These are phyloP conservation scores for Melanotaenia parkinsoni DNA, from an alignment of 2,797 vertebrate genomes.

Conservation along the genomic window DNA sequence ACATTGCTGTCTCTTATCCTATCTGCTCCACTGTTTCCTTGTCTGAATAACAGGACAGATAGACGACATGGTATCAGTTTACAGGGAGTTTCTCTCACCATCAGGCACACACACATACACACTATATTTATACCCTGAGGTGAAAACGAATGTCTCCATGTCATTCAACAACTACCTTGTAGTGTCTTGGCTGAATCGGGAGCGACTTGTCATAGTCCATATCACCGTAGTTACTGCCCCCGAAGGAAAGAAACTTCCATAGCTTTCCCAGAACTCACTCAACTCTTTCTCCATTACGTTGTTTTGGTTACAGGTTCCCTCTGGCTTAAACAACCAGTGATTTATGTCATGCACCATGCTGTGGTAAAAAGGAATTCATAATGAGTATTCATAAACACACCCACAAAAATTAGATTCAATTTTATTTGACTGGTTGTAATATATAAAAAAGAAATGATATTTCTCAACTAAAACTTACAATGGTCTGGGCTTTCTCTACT, in stretches of 20 bases:
- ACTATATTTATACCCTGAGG: constrained; percentile 66
- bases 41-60: constrained; percentile 32
- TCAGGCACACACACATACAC: constrained; percentile 44
- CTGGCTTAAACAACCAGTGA: constrained; percentile 20
- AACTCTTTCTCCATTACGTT: constrained; percentile 25
- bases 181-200: constrained; percentile 48
- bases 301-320: constrained; percentile 42
- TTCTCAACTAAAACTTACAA: constrained; percentile 29
- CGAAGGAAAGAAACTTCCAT: constrained; percentile 37
- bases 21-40: constrained; percentile 33
- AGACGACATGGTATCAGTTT: constrained; percentile 59
- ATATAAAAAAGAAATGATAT: neutral
- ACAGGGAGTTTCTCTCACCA: constrained; percentile 70
- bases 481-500: constrained; percentile 19
- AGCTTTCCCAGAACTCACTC: constrained; percentile 29
- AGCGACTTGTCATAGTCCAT: constrained; percentile 45
- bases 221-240: constrained; percentile 18
- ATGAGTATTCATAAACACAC: constrained; percentile 11
- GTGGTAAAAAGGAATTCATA: constrained; percentile 35
- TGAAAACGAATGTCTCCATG: constrained; percentile 58
- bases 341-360: constrained; percentile 18
- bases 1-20: constrained; percentile 34
- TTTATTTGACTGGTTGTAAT: constrained; percentile 24
- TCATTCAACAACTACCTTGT: constrained; percentile 60
- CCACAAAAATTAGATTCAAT: constrained; percentile 27